Evolutionary conservation across 2,113 vertebrate species (phyloP), one percentile per base, ranked within the genome.

Genomic region (Arvicanthis niloticus): DNA sequence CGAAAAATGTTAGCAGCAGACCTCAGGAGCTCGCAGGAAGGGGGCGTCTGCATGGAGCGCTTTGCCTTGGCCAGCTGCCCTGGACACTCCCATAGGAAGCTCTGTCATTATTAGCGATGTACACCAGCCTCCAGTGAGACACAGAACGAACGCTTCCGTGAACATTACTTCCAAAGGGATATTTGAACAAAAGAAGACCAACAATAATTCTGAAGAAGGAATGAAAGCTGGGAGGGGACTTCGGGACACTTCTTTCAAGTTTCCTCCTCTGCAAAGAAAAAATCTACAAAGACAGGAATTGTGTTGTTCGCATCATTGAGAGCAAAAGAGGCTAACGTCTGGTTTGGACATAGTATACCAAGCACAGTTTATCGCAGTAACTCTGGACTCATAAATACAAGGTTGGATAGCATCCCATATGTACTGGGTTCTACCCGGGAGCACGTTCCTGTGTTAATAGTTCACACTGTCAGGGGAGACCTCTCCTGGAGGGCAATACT

Each of bases 401-500:
- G 45, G 34, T 12, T 34, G 82, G 17, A 48, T 37, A 67, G 84
- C 60, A 15, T 34, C 21, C 17, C 4, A 0, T 12, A 16, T 48
- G 60, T 58, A 16, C 21, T 22, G 8, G 5, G 40, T 34, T 45
- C 8, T 45, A 6, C 24, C 60, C 31, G 26, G 8, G 31, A 56
- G 19, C 42, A 45, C 0, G 37, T 86, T 17, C 37, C 16, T 62
- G 31, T 19, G 26, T 75, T 48, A 60, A 56, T 16, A 17, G 31
- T 62, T 87, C 77, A 40, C 45, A 21, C 7, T 24, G n/a, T 60
- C 72, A 37, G 16, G 86, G 40, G 88, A 76, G 97, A 42, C 97
- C 92, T 78, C 97, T 96, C 91, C 92, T 88, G 95, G 96, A 13
- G 56, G 1, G 1, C 37, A 53, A 42, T 84, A 94, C 29, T 93